A percentile compares a stretch with the other conserved stretches of the same genome.
These are phyloP conservation scores for Bombycilla garrulus DNA, from an alignment of 2,113 vertebrate genomes.

Conservation along the genomic window DNA sequence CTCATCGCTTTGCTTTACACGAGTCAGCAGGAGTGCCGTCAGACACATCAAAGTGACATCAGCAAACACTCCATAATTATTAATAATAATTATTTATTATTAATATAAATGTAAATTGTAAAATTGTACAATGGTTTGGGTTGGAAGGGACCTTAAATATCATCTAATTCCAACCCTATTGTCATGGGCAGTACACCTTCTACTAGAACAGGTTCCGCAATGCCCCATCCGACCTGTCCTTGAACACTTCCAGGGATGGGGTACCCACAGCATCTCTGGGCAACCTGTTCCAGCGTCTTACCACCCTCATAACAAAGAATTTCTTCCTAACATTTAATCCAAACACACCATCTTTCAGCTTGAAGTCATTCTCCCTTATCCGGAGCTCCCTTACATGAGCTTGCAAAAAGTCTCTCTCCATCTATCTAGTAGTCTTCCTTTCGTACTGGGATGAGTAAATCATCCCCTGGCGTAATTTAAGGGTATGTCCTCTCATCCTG, in stretches of 20 bases:
- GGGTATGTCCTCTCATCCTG: neutral
- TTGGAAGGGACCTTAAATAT: neutral
- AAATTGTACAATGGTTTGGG: neutral
- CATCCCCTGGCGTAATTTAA: rapidly evolving
- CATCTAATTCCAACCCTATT: neutral
- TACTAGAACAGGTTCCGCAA: neutral
- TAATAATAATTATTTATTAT: neutral
- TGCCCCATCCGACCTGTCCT: neutral
- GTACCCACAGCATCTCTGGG: neutral
- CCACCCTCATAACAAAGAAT: neutral
- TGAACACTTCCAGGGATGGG: neutral
- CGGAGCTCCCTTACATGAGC: rapidly evolving
- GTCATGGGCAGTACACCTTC: no score
- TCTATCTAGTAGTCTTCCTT: no score
- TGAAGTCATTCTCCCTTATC: neutral
- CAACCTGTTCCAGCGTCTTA: neutral
- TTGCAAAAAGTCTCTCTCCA: neutral
- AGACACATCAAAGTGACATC: neutral
- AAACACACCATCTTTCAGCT: neutral
- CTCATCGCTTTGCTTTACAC: neutral
- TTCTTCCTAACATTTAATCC: neutral
- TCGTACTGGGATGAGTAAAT: neutral
- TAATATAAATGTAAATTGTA: neutral
- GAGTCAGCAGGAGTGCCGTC: neutral
- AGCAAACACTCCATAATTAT: neutral